Percentiles rank a stretch among this genome's conserved stretches.
phyloP scores from a whole-genome alignment of 2,113 vertebrate species.

The Xenopus laevis region DNA sequence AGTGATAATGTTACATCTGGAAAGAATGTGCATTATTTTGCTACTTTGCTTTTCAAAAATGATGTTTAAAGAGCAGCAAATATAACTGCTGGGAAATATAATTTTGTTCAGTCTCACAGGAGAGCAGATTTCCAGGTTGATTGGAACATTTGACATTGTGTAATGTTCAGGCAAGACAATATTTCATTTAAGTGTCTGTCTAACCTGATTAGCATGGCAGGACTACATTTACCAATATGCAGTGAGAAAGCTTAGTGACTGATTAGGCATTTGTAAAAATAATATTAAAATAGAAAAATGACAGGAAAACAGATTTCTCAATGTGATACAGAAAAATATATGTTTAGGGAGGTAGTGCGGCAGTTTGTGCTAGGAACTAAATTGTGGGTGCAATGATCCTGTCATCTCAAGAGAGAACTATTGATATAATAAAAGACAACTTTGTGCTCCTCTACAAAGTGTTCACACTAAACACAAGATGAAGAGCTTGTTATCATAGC shows the following conservation, averaged over 20 bases:
- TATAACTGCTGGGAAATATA: conserved; percentile 59
- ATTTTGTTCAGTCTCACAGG: conserved; percentile 50
- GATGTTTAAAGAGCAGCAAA: conserved; percentile 48
- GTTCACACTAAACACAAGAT: too few relatives aligned
- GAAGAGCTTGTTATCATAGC: too few relatives aligned
- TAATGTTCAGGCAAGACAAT: conserved; percentile 43
- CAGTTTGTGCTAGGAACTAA: neutral
- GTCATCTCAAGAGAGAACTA: neutral
- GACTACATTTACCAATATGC: conserved; percentile 44
- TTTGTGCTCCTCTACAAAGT: too few relatives aligned
- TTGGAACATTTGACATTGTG: conserved; percentile 22
- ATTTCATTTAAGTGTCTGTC: conserved; percentile 48
- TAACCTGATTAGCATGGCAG: conserved; percentile 53
- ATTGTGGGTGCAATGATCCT: neutral
- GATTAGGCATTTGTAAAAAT: conserved; percentile 33
- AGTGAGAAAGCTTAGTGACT: conserved; percentile 13
- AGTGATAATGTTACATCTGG: conserved; percentile 62
- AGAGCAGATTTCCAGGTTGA: conserved; percentile 52
- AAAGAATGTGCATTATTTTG: conserved; percentile 59
- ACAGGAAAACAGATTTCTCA: conserved; percentile 11
- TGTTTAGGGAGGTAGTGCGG: neutral
- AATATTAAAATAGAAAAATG: conserved; percentile 39
- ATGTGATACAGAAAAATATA: neutral
- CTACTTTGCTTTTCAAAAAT: conserved; percentile 61
- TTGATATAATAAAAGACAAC: too few relatives aligned